A percentile compares a stretch with the other conserved stretches of the same genome.
These are phyloP conservation scores for Calypte anna DNA, from an alignment of 2,113 vertebrate genomes.

Conservation along the genomic window DNA sequence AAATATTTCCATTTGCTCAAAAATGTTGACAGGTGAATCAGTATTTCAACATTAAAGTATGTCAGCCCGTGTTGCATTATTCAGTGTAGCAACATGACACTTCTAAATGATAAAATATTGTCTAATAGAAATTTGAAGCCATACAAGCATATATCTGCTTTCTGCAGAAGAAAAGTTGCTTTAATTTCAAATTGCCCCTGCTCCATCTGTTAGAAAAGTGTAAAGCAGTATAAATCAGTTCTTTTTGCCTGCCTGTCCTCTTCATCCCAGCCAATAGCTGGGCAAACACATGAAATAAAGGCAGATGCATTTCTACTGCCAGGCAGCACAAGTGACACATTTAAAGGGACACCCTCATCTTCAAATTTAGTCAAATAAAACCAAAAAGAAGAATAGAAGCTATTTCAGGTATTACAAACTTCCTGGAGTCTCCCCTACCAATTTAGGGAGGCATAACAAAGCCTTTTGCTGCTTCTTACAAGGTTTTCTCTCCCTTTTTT, in stretches of 20 bases:
- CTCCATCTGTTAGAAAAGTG: background rate
- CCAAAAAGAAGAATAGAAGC: background rate
- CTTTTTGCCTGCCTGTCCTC: background rate
- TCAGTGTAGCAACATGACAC: constrained; percentile 21
- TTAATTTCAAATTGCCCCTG: constrained; percentile 2
- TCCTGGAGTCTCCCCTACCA: background rate
- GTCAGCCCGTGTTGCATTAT: constrained; percentile 17
- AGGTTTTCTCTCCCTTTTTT: background rate
- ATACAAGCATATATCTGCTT: background rate
- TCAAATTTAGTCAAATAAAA: background rate
- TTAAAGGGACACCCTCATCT: background rate
- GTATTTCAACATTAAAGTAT: background rate
- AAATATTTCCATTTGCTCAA: constrained; percentile 40
- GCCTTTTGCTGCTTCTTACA: background rate
- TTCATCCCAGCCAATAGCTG: background rate
- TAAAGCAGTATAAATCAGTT: background rate
- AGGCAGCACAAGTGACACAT: background rate
- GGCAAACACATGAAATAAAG: background rate
- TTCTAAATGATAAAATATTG: constrained; percentile 23
- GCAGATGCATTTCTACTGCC: background rate
- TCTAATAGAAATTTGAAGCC: background rate
- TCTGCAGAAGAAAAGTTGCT: background rate
- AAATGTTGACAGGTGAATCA: constrained; percentile 30
- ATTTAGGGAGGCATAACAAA: background rate
- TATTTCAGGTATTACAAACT: background rate